Evolutionary conservation across 2,888 invertebrate species (phyloP), one percentile per base, ranked within the genome.

Genomic region (Ochropacha duplaris): DNA sequence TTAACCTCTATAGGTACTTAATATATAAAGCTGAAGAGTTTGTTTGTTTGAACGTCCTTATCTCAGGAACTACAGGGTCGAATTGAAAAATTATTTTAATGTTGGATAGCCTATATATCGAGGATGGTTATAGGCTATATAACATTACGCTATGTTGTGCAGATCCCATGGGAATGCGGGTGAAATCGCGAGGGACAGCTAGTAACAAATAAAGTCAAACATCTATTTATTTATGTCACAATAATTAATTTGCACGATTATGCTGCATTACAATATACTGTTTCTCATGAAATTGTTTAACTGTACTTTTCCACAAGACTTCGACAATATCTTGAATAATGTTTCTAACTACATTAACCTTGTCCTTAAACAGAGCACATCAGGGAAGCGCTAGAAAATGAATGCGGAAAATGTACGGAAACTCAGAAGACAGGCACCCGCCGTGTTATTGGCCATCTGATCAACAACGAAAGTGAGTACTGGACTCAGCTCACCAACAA

Each of bases 401-500:
- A 82, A 14, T 81, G 81, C 55, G 50, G 52, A 0, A 84, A 82
- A 61, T 88, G 87, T 56, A 83, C 79, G 0, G 66, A 77, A 0
- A 52, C 66, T 2, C 87, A 88, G 61, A 72, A 62, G 54, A 61
- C 66, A 0, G 81, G 80, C 0, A 74, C 79, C n/a, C 66, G 76
- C 0, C 68, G 62, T 0, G 84, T 87, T 12, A 81, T 87, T 58
- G 55, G 52, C 0, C 76, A 84, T 62, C 65, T 87, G 36, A 81
- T 84, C 65, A 81, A 85, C 61, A 49, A 86, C 12, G 78, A 86
- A 54, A 59, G 59, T 89, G 83, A 78, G 0, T 77, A 61, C 68
- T 92, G 91, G 91, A 61, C 68, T 0, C 66, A 87, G 57, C 79
- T 93, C 14, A 69, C 72, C 22, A 74, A 58, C 28, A 89, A 89